Evolutionary conservation across 2,888 invertebrate genomes (phyloP), one percentile per base, ranked within the genome.

Genomic region (Oligia strigilis): DNA sequence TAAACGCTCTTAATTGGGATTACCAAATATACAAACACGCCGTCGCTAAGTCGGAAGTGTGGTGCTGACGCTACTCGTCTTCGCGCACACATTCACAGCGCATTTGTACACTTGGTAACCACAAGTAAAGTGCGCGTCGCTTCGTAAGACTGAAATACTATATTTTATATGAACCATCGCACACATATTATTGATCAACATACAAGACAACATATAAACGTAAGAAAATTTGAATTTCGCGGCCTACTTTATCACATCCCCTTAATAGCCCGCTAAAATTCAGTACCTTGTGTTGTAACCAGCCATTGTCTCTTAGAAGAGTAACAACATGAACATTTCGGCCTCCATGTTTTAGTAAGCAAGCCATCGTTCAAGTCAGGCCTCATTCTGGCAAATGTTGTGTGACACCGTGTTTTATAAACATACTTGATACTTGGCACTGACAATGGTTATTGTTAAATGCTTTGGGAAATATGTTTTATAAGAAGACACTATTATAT

Each of bases 341-440:
- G 23, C 23, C 49, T 14, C 43, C 13, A 6, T 84, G 83, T 84
- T 84, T 65, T 86, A 65, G 52, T 82, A 70, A 82, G 58, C 72
- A 52, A 70, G 67, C 23, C 49, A 23, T 29, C 70, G 71, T 36
- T n/a, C 17, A 36, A 29, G 17, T n/a, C 19, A n/a, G 49, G 13
- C 43, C 19, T 40, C 69, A 43, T 71, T 67, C 77, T 46, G n/a
- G 13, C 65, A 36, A 64, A 49, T 72, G 60, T 74, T 69, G 74
- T 40, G 52, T n/a, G 17, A 13, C 4, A 19, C 29, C 40, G 13
- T 86, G 75, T 84, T 84, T 84, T 86, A 78, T 82, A 84, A 84
- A 84, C 69, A 84, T 13, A 36, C 19, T 58, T 60, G 43, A 13
- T 52, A 80, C 43, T 19, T 36, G 36, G 49, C 19, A 0, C 8